Base-by-base conservation (phyloP, 1,140 invertebrate species). In the Chrysopa pallens region DNA sequence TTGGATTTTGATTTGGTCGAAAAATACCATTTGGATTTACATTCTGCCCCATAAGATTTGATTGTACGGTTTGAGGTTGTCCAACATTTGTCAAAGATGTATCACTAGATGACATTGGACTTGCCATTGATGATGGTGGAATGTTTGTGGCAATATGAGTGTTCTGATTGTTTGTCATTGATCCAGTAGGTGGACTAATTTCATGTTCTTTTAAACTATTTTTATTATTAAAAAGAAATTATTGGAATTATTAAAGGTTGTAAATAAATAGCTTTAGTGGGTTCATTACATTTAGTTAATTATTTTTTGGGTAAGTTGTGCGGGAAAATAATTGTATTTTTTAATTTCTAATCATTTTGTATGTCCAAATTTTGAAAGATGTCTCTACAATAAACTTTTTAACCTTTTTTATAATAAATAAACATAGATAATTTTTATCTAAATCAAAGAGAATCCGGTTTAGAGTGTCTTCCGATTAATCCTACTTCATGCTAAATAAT, bases 181-280 rank as follows among this genome's bases (percentile, higher is more conserved):
- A 48, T 46, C 67, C 53, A 46, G 68, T 68, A 27, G 68, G 70
- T 4, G 83, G 83, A 59, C 80, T 86, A 0, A 84, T 69, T 1
- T 83, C 79, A 31, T 82, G 64, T 55, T 88, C 84, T 54, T 86
- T 85, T n/a, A 86, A 60, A 52, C 78, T 81, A 63, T 45, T 45
- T 46, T 35, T 64, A 54, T 61, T 60, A 28, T 29, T 11, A 40
- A 39, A 40, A 15, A 38, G 6, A 12, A 45, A 35, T 12, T 35
- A n/a, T n/a, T n/a, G n/a, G 11, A 41, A 23, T 23, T 23, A 23
- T 23, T 23, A 23, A 23, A 23, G 17, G 5, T 23, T 23, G 5
- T 23, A 23, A n/a, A n/a, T n/a, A n/a, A n/a, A n/a, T n/a, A n/a
- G n/a, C n/a, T n/a, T n/a, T n/a, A n/a, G n/a, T n/a, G n/a, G n/a